These are phyloP conservation scores for Smittia sp. DNA, from an alignment of 2,888 invertebrate species.

Conservation along the genomic window DNA sequence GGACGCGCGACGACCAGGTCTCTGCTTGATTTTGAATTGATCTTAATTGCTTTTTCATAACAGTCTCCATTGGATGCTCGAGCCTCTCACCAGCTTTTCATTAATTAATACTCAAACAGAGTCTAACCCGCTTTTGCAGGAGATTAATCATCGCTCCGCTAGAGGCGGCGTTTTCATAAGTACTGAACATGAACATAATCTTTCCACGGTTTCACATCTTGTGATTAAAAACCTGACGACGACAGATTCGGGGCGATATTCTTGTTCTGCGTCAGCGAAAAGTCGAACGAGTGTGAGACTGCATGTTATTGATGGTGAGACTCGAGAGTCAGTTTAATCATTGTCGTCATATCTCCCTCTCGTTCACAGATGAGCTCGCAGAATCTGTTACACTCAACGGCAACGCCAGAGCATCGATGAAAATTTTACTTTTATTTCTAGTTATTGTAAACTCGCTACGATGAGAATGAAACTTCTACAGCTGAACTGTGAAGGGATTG, in stretches of 20 bases:
- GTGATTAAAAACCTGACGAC: constrained; percentile 31
- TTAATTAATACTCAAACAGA: neutral
- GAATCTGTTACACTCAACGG: too few relatives aligned
- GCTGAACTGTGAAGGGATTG: too few relatives aligned
- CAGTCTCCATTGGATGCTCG: neutral
- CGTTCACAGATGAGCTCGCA: neutral
- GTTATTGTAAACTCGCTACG: too few relatives aligned
- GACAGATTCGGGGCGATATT: constrained; percentile 20
- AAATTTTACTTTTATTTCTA: too few relatives aligned
- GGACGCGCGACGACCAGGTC: constrained; percentile 27
- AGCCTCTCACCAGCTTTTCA: neutral
- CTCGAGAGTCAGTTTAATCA: neutral
- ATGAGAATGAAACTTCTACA: too few relatives aligned
- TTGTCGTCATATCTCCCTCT: neutral
- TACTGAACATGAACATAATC: neutral
- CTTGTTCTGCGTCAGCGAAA: neutral
- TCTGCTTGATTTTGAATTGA: neutral
- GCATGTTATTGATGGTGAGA: neutral
- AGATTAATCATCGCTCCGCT: constrained; percentile 29
- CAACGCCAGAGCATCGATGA: too few relatives aligned
- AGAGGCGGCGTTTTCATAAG: constrained; percentile 22
- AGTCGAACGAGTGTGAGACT: neutral
- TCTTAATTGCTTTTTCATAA: neutral
- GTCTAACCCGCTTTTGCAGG: neutral
- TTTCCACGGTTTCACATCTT: constrained; percentile 21